Base-by-base conservation (phyloP, 2,888 invertebrate species). In the Noctua janthe region DNA sequence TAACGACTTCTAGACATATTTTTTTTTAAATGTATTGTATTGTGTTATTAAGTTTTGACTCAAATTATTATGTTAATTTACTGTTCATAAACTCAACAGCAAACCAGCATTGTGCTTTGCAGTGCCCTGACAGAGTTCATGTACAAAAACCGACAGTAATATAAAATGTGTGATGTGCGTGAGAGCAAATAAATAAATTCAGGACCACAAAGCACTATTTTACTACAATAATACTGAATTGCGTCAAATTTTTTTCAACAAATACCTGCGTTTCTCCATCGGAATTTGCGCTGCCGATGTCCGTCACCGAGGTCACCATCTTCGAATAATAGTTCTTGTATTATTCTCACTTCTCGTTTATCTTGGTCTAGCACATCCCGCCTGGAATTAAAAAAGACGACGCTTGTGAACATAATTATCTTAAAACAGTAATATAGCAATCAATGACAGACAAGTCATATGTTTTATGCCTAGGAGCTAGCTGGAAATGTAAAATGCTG, bases 301-400 rank as follows among this genome's bases (percentile, higher is more conserved):
- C 98, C 97, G 1, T 98, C 98, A 49, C 98, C 98, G 88, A 98
- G 97, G 91, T 99, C 99, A 0, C 99, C 99, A 91, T 99, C 99
- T 92, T 99, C 99, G 62, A 99, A 97, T 51, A 99, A 97, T 92
- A 99, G 96, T 92, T 99, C 99, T 93, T 99, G 98, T 23, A 99
- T 97, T 89, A 98, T 94, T 89, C 98, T 97, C 35, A 99, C 98
- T 94, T 99, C 98, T 43, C 98, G 97, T 89, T 98, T 98, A 94
- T 99, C 99, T 87, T 99, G 98, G 92, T 99, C 99, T 75, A 99
- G 94, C 82, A 99, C 96, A 91, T 98, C 98, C 51, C 98, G 98
- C 96, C 98, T 98, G 92, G 4, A 93, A 91, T 47, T 13, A 47
- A 39, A 2, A 67, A 49, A 47, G 0, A 20, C 15, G 67, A 15